Percentiles rank a stretch among this genome's conserved stretches.
phyloP scores from a whole-genome alignment of 2,113 vertebrate species.

The Vulpes vulpes region DNA sequence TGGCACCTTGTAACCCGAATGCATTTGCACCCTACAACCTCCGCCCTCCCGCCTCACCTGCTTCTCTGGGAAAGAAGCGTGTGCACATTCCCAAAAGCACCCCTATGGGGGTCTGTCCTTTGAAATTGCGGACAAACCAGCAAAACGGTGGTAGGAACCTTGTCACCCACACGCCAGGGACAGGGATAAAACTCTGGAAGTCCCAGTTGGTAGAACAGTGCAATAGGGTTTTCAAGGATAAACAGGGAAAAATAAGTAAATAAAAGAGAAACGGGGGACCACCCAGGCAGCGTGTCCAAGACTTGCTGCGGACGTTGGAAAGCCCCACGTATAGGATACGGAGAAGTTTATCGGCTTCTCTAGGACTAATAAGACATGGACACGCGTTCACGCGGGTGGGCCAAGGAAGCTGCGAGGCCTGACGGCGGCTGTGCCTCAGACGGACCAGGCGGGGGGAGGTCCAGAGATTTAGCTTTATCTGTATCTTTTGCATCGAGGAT shows the following conservation, averaged over 20 bases:
- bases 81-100: not conserved
- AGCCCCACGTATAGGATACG: not conserved
- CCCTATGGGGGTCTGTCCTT: accelerated
- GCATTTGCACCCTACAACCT: not conserved
- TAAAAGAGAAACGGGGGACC: not conserved
- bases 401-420: not conserved
- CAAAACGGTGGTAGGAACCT: not conserved
- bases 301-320: not conserved
- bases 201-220: too few relatives aligned
- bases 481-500: not conserved
- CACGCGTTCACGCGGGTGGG: not conserved
- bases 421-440: accelerated
- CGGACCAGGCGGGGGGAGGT: not conserved
- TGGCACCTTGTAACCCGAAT: not conserved
- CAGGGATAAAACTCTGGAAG: not conserved
- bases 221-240: not conserved
- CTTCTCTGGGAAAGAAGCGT: not conserved
- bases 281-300: not conserved
- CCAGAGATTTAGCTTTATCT: not conserved
- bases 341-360: not conserved
- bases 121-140: not conserved
- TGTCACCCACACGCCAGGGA: not conserved
- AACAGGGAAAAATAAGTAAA: not conserved
- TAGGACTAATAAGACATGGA: not conserved
- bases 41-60: accelerated